These are phyloP conservation scores for Dinomys branickii DNA, from an alignment of 2,113 vertebrate species.

Conservation along the genomic window DNA sequence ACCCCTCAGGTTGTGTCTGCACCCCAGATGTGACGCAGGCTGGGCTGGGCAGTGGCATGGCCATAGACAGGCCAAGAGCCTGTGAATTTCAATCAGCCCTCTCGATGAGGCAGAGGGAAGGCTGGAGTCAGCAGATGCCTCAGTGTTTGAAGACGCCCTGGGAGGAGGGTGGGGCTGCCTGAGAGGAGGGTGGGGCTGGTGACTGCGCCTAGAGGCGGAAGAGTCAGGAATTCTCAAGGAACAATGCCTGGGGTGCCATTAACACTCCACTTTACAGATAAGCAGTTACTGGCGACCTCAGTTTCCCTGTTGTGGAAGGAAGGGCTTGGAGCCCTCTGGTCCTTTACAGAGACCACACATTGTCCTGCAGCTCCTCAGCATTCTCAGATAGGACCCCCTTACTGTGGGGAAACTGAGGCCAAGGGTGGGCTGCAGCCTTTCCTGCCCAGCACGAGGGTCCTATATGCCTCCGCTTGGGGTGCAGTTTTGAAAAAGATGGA, in stretches of 20 bases:
- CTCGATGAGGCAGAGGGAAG: not conserved
- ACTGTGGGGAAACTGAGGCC: not conserved
- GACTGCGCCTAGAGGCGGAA: not conserved
- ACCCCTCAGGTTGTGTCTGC: not conserved
- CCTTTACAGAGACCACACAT: not conserved
- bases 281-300: fast-evolving
- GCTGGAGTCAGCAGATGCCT: not conserved
- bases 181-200: not conserved
- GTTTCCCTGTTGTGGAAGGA: not conserved
- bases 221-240: not conserved
- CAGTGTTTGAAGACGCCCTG: not conserved
- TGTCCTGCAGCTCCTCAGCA: not conserved
- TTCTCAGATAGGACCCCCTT: not conserved
- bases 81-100: not conserved
- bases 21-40: not conserved
- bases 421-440: not conserved
- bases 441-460: not conserved
- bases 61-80: too few relatives aligned
- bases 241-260: not conserved
- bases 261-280: not conserved
- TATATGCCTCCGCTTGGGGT: not conserved
- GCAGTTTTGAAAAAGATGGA: not conserved
- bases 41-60: not conserved
- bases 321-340: not conserved
- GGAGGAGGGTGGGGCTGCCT: not conserved